Conservation (phyloP, 2,797 vertebrate species). For the Babyrousa celebensis region DNA sequence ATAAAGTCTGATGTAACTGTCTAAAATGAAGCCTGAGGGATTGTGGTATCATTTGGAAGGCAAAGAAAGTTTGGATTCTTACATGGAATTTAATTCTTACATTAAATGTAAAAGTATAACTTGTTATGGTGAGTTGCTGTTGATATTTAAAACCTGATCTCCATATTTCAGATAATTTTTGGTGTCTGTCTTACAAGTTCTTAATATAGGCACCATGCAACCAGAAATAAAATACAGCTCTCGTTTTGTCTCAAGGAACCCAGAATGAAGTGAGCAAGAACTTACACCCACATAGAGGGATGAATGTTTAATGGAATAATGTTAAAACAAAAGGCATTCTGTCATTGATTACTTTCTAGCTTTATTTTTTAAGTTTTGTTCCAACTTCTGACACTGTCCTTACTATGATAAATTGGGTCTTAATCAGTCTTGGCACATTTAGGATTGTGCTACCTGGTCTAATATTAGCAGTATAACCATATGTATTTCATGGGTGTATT, state of each 20-base stretch:
- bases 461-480: neutral
- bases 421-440: neutral
- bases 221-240: neutral
- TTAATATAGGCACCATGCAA: neutral
- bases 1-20: neutral
- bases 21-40: neutral
- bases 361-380: constrained; percentile 17
- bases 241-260: neutral
- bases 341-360: neutral
- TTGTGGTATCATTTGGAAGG: neutral
- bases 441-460: neutral
- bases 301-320: neutral
- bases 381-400: neutral
- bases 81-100: neutral
- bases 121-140: neutral
- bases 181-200: neutral
- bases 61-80: neutral
- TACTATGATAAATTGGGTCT: neutral
- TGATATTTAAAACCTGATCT: neutral
- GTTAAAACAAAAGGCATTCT: neutral
- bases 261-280: neutral
- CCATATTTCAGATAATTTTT: constrained; percentile 20
- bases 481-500: neutral
- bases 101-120: neutral
- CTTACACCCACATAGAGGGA: too few species aligned